These are phyloP conservation scores for Ctenoplectra terminalis DNA, from an alignment of 1,140 invertebrate genomes.

Conservation along the genomic window DNA sequence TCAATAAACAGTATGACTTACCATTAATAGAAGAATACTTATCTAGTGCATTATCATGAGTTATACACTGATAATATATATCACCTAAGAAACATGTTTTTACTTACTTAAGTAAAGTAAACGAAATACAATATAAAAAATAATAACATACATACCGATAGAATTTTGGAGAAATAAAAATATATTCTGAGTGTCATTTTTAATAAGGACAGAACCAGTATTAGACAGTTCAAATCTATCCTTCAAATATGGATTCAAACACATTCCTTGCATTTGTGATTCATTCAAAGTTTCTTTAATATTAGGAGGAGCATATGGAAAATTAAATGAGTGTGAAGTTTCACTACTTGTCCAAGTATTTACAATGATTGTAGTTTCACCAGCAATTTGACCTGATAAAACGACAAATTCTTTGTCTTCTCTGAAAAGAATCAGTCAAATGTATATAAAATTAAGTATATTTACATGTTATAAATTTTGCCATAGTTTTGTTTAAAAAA, in stretches of 20 bases:
- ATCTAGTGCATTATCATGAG: constrained; percentile 67
- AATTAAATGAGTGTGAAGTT: constrained; percentile 69
- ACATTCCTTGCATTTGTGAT: constrained; percentile 74
- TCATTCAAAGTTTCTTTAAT: constrained; percentile 72
- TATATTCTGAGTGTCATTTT: constrained; percentile 54
- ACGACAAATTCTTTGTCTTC: constrained; percentile 73
- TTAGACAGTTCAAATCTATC: constrained; percentile 74
- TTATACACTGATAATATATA: constrained; percentile 79
- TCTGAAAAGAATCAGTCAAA: constrained; percentile 56
- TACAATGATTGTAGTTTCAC: constrained; percentile 75
- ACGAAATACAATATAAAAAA: background rate
- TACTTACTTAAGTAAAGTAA: too few species aligned
- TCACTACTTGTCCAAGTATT: constrained; percentile 76
- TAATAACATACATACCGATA: constrained; percentile 66
- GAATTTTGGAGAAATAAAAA: constrained; percentile 78
- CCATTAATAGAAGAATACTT: constrained; percentile 70
- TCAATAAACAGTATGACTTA: constrained; percentile 69
- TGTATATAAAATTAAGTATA: constrained; percentile 16
- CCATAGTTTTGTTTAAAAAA: background rate
- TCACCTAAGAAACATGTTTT: constrained; percentile 70
- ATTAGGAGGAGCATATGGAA: constrained; percentile 73
- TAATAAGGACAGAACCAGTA: constrained; percentile 68
- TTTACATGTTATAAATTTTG: constrained; percentile 12
- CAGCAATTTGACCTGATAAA: constrained; percentile 72
- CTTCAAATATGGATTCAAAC: constrained; percentile 74